Evolutionary conservation across 2,113 vertebrate species (phyloP).

Genomic region (Heterotilapia buettikoferi): DNA sequence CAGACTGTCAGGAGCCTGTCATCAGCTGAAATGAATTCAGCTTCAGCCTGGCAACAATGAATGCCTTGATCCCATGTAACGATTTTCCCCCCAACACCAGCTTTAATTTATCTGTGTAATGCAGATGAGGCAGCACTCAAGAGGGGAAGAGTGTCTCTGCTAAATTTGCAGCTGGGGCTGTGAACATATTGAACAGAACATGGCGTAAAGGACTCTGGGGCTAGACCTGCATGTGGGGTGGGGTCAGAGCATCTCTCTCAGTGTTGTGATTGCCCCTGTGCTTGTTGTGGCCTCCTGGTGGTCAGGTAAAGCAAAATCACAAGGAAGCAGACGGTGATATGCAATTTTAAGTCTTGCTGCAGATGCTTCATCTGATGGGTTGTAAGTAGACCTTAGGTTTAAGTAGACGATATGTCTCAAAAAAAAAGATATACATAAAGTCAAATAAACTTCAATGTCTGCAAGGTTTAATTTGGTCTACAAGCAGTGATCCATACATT

Average conservation of each 20-base stretch:
- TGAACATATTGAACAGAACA: neutral
- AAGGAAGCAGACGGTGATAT: neutral
- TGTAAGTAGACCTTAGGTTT: neutral
- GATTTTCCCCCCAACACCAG: neutral
- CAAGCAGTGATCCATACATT: neutral
- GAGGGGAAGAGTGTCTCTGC: neutral
- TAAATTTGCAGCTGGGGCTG: neutral
- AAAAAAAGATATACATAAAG: neutral
- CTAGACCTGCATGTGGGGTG: neutral
- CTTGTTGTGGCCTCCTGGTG: constrained; percentile 38
- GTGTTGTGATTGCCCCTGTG: neutral
- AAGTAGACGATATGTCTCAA: neutral
- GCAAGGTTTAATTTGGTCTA: neutral
- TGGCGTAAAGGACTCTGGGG: neutral
- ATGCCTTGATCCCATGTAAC: neutral
- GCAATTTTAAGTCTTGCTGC: neutral
- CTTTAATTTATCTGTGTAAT: neutral
- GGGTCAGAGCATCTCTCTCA: neutral
- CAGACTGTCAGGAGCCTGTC: constrained; percentile 16
- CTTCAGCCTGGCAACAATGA: neutral
- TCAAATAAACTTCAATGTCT: neutral
- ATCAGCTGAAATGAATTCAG: neutral
- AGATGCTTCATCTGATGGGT: neutral
- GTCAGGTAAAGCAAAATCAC: neutral
- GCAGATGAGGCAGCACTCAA: neutral